Evolutionary conservation across 2,797 vertebrate genomes (phyloP).

Genomic region (Rhadinocentrus ornatus): DNA sequence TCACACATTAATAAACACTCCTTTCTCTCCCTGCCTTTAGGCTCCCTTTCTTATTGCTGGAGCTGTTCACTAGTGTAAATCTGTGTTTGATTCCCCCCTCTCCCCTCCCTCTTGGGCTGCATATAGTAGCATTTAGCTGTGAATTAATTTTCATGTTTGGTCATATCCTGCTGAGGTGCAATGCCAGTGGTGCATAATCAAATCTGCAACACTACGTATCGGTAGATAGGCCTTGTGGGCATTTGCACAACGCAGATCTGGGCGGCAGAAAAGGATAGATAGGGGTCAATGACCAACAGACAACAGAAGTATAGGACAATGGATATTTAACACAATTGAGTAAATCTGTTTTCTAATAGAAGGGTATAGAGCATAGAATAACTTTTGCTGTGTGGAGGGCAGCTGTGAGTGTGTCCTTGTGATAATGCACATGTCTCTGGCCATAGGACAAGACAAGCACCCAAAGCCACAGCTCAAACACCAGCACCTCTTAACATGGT

Average conservation of each 20-base stretch:
- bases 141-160: constrained; percentile 86
- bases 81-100: constrained; percentile 74
- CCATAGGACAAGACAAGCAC: constrained; percentile 79
- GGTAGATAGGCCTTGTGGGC: constrained; percentile 77
- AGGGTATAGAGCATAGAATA: constrained; percentile 41
- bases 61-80: constrained; percentile 70
- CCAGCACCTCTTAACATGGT: constrained; percentile 85
- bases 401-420: constrained; percentile 59
- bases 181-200: constrained; percentile 80
- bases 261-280: constrained; percentile 37
- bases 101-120: constrained; percentile 66
- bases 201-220: constrained; percentile 79
- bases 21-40: constrained; percentile 69
- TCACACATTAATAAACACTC: constrained; percentile 76
- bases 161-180: constrained; percentile 83
- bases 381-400: constrained; percentile 60
- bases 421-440: constrained; percentile 65
- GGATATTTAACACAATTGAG: constrained; percentile 67
- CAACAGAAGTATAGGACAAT: constrained; percentile 65
- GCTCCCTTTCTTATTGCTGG: constrained; percentile 65
- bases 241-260: constrained; percentile 71
- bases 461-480: constrained; percentile 80
- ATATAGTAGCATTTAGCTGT: constrained; percentile 84
- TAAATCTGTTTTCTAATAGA: constrained; percentile 60
- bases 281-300: constrained; percentile 59